A percentile compares a stretch with the other conserved stretches of the same genome.
phyloP scores from a whole-genome alignment of 2,113 vertebrate species.

The Mastomys coucha region DNA sequence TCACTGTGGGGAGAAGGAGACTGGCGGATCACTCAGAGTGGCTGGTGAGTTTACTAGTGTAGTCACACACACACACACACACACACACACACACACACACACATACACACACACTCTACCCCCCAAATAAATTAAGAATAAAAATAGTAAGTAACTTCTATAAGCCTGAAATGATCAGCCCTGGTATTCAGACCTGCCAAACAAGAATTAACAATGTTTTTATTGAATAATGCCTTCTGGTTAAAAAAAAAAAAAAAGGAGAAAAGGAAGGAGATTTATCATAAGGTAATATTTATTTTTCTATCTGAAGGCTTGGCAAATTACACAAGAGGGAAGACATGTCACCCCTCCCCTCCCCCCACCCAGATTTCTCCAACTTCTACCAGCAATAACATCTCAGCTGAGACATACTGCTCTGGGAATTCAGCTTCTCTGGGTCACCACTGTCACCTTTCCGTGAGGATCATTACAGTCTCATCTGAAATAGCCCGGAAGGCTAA shows the following conservation, averaged over 20 bases:
- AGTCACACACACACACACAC: background rate
- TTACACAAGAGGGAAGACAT: background rate
- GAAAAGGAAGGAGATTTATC: background rate
- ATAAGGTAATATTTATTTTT: constrained; percentile 48
- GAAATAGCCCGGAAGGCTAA: background rate
- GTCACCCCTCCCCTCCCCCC: background rate
- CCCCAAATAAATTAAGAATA: background rate
- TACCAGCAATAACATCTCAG: background rate
- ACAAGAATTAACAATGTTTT: background rate
- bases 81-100: background rate
- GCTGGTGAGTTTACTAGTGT: background rate
- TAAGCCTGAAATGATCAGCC: constrained; percentile 30
- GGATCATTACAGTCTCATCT: background rate
- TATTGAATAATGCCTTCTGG: background rate
- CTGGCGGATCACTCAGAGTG: no score
- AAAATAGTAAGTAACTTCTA: background rate
- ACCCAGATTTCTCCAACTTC: background rate
- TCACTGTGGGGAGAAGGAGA: background rate
- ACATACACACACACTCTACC: background rate
- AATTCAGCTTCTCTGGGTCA: background rate
- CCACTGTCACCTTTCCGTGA: background rate
- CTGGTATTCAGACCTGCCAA: background rate
- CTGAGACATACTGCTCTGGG: background rate
- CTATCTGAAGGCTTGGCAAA: background rate
- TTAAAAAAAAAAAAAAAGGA: background rate